Evolutionary conservation across 2,113 vertebrate genomes (phyloP), one percentile per base, ranked within the genome.

Genomic region (Furnarius figulus): DNA sequence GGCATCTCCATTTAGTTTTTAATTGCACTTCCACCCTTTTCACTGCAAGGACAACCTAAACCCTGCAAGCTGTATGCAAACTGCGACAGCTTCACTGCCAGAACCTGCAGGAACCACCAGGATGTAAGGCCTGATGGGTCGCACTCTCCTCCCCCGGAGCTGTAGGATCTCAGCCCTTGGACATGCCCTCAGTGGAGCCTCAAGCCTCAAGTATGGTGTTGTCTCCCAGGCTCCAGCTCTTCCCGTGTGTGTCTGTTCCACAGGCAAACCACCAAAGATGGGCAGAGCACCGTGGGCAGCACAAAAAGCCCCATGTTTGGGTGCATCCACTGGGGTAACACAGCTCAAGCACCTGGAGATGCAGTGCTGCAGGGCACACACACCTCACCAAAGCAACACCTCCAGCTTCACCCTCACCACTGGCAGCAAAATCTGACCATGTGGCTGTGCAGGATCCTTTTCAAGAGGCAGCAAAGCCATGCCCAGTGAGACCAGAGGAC

Each of bases 171-270:
- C 9, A 14, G 68, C 12, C 4, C 7, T 37, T 5, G 11, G 62
- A n/a, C 53, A 17, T 50, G 58, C 59, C 63, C n/a, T 23, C 12
- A 13, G 56, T 5, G 20, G 61, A 82, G 70, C 44, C 20, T 23
- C 47, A 46, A 10, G 1, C 2, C 40, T 15, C 40, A 6, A 55
- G 42, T 55, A 22, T 0, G 0, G 6, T 1, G 2, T 8, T 7
- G 18, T 55, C 58, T 50, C 59, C 53, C n/a, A 31, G 24, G 22
- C 62, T 58, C 75, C 5, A 5, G 33, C 44, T 58, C 37, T 65
- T 46, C 12, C 20, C 0, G 24, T 1, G 0, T 6, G 33, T 1
- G 4, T 33, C 44, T 46, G 28, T 39, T 70, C 46, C 44, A 15
- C 28, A 27, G 63, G 24, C 28, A n/a, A 63, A 52, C 33, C 56